phyloP scores from a whole-genome alignment of 2,888 invertebrate species.

The Chymomyza fuscimana region DNA sequence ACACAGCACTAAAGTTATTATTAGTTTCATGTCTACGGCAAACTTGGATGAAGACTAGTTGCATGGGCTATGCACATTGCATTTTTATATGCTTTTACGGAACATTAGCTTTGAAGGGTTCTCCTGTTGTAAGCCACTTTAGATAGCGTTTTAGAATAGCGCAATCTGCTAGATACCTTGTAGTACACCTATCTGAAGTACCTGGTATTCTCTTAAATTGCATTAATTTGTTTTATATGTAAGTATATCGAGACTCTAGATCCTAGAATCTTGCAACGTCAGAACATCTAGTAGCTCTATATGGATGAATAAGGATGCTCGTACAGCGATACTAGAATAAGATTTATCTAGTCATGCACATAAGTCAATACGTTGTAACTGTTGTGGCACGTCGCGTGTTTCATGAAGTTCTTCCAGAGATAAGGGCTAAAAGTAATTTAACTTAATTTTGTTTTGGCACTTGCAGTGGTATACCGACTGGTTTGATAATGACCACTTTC shows the following conservation, averaged over 20 bases:
- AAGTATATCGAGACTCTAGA: too few relatives aligned
- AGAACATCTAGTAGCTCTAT: too few relatives aligned
- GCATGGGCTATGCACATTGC: neutral
- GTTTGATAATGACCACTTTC: neutral
- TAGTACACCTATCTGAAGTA: too few relatives aligned
- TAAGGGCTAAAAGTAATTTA: neutral
- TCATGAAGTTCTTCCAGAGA: neutral
- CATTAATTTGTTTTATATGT: too few relatives aligned
- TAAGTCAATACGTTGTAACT: too few relatives aligned
- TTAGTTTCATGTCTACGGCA: constrained; percentile 81
- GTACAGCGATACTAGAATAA: too few relatives aligned
- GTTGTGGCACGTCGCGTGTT: too few relatives aligned
- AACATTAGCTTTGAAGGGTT: constrained; percentile 20
- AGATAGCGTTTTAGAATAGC: neutral
- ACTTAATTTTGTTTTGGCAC: neutral
- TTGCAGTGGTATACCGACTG: neutral
- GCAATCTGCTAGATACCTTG: too few relatives aligned
- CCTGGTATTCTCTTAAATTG: too few relatives aligned
- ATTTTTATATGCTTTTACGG: constrained; percentile 37
- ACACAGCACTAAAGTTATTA: constrained; percentile 82
- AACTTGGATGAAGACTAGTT: constrained; percentile 45
- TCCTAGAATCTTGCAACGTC: too few relatives aligned
- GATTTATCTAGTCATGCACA: too few relatives aligned
- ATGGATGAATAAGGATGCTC: too few relatives aligned
- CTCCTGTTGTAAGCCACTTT: constrained; percentile 23